Evolutionary conservation across 2,888 invertebrate genomes (phyloP), one percentile per base, ranked within the genome.

Genomic region (Drosophila monieri): DNA sequence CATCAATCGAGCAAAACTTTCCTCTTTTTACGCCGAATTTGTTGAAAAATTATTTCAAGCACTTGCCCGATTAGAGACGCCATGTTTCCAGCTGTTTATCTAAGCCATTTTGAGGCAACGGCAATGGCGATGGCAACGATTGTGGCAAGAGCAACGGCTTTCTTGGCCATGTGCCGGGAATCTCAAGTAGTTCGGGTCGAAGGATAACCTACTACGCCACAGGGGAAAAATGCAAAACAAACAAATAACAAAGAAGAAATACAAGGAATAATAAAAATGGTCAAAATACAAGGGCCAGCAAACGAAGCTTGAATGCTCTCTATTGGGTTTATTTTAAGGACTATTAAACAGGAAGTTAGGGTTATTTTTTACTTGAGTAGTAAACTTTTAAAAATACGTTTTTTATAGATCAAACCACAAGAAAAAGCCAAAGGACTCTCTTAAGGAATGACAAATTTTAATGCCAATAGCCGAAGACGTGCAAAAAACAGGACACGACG

Each of bases 381-480:
- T 18, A 18, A 15, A 41, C 4, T 41, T 41, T 41, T 18, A 18
- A 18, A 25, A 6, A 44, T 44, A 44, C n/a, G 8, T n/a, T 44
- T 8, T 44, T n/a, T n/a, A 21, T n/a, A 5, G 2, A n/a, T 6
- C 35, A 35, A 41, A 4, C 49, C 48, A 35, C 6, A n/a, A 8
- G 12, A 37, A 49, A 10, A 32, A 18, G 37, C 0, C 10, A 27
- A 46, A n/a, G n/a, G 15, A n/a, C 32, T 46, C 48, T 58, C 58
- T 67, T 15, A 10, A 52, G 60, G 79, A 77, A 87, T 84, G 87
- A 87, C 85, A 87, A 84, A 84, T 87, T 84, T 85, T 81, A 87
- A 87, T 84, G 87, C 79, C 83, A 87, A 84, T 84, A 79, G 74
- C 65, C 43, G 35, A 52, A 75, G 84, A 85, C 86, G 80, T 83